Base-by-base conservation (phyloP, 2,113 vertebrate genomes). In the Sterna hirundo region DNA sequence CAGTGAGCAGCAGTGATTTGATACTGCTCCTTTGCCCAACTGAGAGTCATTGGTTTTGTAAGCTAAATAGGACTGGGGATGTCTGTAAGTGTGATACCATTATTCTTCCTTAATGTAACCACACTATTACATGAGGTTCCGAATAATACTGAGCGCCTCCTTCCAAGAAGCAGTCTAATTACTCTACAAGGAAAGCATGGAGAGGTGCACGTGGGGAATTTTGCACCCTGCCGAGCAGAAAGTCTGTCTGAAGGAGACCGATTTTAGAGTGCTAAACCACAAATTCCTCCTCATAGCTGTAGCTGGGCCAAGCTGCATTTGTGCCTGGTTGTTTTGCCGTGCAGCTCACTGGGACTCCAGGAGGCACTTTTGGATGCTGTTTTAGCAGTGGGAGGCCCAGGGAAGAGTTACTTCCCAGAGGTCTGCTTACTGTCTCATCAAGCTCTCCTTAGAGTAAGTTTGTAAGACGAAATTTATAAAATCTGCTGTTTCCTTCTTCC, bases 111-210 rank as follows among this genome's bases (percentile, higher is more conserved):
- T 88, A 51, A 62, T 55, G 11, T 46, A 78, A 49, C 42, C 25
- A 13, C 49, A 26, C 8, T 71, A 6, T 69, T 83, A 49, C 52
- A 34, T 15, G 34, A 80, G 23, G 26, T 49, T 60, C 8, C 8
- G 12, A 16, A 57, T 16, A 79, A 51, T 18, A 23, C 15, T 0
- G 1, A 80, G 46, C 66, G 9, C 36, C 60, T 71, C 32, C 46
- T 30, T 66, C 20, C 0, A 1, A 75, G 83, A 58, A 75, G n/a
- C 21, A 36, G 57, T 16, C 44, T 71, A 19, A 47, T 26, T 30
- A 10, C 11, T 47, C 16, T n/a, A 6, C 40, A 55, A 11, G 19
- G 15, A 15, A 8, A 54, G 9, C 2, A 0, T 2, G 13, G n/a
- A 87, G 32, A 71, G 10, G 8, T 42, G 34, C 21, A 49, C 10